phyloP scores from a whole-genome alignment of 2,888 invertebrate species.

The Scaptomyza cyrtandrae region DNA sequence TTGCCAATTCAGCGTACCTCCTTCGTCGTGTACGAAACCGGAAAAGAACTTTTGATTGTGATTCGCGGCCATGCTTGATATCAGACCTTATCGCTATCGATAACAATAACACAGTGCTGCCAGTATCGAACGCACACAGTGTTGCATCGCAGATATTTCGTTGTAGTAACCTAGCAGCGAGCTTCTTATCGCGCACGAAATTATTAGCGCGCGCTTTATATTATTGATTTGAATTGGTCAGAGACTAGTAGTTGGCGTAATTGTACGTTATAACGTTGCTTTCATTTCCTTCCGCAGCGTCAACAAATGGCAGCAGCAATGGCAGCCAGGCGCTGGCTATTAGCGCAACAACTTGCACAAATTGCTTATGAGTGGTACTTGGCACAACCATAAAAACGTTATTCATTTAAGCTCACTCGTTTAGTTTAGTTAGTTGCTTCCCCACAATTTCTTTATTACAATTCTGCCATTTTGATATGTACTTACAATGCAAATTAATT shows the following conservation, averaged over 20 bases:
- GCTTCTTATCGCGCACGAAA: constrained; percentile 12
- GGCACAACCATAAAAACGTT: constrained; percentile 66
- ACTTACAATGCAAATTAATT: constrained; percentile 82
- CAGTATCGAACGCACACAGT: constrained; percentile 24
- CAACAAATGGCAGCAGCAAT: constrained; percentile 19
- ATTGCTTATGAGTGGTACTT: constrained; percentile 68
- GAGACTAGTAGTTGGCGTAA: not conserved
- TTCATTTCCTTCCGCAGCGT: constrained; percentile 52
- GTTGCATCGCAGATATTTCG: constrained; percentile 13
- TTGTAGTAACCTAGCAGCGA: constrained; percentile 23
- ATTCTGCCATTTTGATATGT: constrained; percentile 67
- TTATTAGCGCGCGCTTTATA: constrained; percentile 7
- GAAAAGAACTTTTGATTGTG: constrained; percentile 81
- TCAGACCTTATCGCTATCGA: constrained; percentile 40
- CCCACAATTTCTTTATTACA: constrained; percentile 71
- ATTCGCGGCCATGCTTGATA: constrained; percentile 48
- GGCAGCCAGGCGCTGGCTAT: constrained; percentile 22
- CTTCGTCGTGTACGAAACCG: constrained; percentile 84
- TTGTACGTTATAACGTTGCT: constrained; percentile 11
- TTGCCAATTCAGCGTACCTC: constrained; percentile 80
- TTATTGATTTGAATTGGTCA: constrained; percentile 23
- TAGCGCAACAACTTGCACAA: constrained; percentile 48
- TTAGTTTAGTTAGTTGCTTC: constrained; percentile 68
- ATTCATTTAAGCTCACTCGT: constrained; percentile 70
- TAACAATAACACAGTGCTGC: constrained; percentile 38